Conservation (phyloP, 2,113 vertebrate species). For the Onychostruthus taczanowskii region DNA sequence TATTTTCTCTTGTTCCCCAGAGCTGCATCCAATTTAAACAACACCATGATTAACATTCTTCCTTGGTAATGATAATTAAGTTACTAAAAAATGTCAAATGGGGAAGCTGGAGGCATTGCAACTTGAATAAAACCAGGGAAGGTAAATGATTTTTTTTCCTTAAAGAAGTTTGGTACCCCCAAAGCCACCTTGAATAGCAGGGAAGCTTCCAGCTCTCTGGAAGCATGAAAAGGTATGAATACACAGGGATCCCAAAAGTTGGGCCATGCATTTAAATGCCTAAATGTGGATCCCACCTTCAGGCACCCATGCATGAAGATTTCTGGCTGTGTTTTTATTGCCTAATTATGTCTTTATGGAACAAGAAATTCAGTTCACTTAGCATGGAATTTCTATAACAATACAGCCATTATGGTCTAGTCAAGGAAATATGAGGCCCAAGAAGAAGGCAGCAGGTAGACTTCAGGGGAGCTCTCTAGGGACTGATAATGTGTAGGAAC, state of each 20-base stretch:
- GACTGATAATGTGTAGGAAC: neutral
- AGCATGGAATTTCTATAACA: neutral
- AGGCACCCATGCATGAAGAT: neutral
- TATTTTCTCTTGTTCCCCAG: slow-evolving; percentile 24
- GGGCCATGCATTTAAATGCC: neutral
- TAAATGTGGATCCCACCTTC: neutral
- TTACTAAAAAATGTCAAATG: slow-evolving; percentile 54
- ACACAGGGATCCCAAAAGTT: neutral
- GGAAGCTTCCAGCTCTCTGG: neutral
- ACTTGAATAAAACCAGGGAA: neutral
- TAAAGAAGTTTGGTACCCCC: neutral
- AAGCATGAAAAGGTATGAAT: neutral
- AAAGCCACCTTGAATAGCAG: neutral
- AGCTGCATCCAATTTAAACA: slow-evolving; percentile 36
- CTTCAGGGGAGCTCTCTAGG: neutral
- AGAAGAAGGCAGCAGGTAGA: neutral
- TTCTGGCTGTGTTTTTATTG: slow-evolving; percentile 3
- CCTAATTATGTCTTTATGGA: slow-evolving; percentile 1
- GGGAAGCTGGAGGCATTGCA: slow-evolving; percentile 1
- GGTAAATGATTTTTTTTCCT: neutral
- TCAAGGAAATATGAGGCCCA: neutral
- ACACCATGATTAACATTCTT: slow-evolving; percentile 54
- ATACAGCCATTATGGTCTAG: neutral
- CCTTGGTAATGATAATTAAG: slow-evolving; percentile 41
- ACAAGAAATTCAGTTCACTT: neutral